Evolutionary conservation across 2,888 invertebrate species (phyloP).

Genomic region (Mesochorus sp.): DNA sequence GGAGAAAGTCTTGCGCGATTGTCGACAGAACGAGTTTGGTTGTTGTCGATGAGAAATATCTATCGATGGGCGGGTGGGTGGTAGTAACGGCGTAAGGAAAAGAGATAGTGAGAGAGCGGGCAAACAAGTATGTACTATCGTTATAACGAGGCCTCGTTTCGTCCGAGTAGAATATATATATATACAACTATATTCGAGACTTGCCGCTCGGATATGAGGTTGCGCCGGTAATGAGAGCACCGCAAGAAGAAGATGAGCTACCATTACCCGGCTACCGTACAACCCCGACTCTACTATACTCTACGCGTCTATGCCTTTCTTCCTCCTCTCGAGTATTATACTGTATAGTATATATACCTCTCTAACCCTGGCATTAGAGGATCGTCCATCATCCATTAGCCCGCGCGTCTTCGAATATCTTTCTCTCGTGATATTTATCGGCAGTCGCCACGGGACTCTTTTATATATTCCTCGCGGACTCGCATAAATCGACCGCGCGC

Average conservation of each 20-base stretch:
- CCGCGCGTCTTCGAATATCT: conserved; percentile 62
- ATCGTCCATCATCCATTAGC: conserved; percentile 63
- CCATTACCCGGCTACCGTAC: conserved; percentile 65
- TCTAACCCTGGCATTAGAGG: conserved; percentile 62
- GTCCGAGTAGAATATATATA: conserved; percentile 54
- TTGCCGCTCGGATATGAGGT: no score
- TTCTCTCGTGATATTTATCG: conserved; percentile 47
- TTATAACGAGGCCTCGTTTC: conserved; percentile 65
- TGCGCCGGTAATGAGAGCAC: conserved; percentile 61
- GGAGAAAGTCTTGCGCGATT: background rate
- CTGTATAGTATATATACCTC: background rate
- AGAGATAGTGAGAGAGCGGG: conserved; percentile 33
- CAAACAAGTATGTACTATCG: conserved; percentile 39
- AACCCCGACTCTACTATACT: conserved; percentile 44
- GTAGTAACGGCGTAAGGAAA: conserved; percentile 28
- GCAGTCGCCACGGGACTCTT: no score
- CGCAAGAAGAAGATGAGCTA: conserved; percentile 64
- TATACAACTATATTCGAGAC: conserved; percentile 43
- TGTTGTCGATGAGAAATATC: no score
- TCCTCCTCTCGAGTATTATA: background rate
- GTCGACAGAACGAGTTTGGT: no score
- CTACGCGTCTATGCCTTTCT: background rate
- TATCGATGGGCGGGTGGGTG: background rate
- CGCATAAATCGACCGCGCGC: no score
- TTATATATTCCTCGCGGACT: no score